Percentiles rank a stretch among this genome's conserved stretches.
These are phyloP conservation scores for Orthosia gracilis DNA, from an alignment of 2,888 invertebrate genomes.

Conservation along the genomic window DNA sequence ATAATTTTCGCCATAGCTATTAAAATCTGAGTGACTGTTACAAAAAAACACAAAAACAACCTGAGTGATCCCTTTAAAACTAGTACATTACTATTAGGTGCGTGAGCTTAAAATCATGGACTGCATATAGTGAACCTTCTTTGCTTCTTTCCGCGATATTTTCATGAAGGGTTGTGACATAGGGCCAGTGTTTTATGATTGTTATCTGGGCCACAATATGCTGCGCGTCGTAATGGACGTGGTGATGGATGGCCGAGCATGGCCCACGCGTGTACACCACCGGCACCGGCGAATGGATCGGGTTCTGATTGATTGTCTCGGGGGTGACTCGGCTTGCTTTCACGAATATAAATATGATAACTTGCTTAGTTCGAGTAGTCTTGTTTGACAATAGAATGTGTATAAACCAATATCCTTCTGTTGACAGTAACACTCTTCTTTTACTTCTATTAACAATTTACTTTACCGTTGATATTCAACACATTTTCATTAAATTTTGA, in stretches of 20 bases:
- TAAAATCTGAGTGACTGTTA: too few species aligned
- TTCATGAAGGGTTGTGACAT: slow-evolving; percentile 42
- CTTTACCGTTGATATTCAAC: too few species aligned
- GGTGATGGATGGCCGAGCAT: slow-evolving; percentile 61
- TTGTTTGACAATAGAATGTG: too few species aligned
- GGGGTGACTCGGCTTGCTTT: slow-evolving; percentile 31
- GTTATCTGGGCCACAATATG: slow-evolving; percentile 66
- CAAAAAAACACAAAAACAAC: too few species aligned
- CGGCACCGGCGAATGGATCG: slow-evolving; percentile 35
- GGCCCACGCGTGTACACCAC: slow-evolving; percentile 30
- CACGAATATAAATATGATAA: slow-evolving; percentile 40
- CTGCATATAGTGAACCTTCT: slow-evolving; percentile 25
- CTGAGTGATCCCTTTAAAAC: background rate
- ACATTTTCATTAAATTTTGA: too few species aligned
- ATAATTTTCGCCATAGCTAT: too few species aligned
- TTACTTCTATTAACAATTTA: too few species aligned
- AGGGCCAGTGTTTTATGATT: slow-evolving; percentile 65
- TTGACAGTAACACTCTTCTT: too few species aligned
- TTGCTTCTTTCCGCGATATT: background rate
- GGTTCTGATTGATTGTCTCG: slow-evolving; percentile 63
- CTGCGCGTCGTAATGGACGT: slow-evolving; percentile 53
- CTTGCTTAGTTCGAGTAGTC: slow-evolving; percentile 9
- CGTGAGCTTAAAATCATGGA: background rate
- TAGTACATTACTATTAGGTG: too few species aligned
- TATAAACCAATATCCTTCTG: too few species aligned